Evolutionary conservation across 2,888 invertebrate genomes (phyloP).

Genomic region (Argynnis bischoffii): DNA sequence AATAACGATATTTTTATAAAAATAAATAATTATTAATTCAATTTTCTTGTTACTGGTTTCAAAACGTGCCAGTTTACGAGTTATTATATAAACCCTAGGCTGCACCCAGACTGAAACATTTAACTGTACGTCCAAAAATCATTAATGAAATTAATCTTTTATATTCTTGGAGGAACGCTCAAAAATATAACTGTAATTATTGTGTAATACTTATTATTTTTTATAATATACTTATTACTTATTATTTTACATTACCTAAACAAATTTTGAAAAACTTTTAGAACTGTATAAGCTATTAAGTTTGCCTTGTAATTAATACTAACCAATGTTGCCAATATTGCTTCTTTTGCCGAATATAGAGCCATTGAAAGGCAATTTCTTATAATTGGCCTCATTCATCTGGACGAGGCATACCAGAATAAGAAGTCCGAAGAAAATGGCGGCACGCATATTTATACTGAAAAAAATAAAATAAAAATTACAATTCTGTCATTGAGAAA

Average conservation of each 20-base stretch:
- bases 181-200: too few species aligned
- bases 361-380: conserved; percentile 95
- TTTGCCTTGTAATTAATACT: conserved; percentile 32
- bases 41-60: neutral
- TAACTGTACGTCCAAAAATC: too few species aligned
- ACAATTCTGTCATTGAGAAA: neutral
- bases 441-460: conserved; percentile 45
- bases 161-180: too few species aligned
- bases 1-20: neutral
- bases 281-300: neutral
- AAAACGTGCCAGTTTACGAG: too few species aligned
- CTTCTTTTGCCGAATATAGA: conserved; percentile 95
- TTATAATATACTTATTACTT: too few species aligned
- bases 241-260: too few species aligned
- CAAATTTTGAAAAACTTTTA: too few species aligned
- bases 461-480: conserved; percentile 14
- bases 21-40: neutral
- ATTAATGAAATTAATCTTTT: too few species aligned
- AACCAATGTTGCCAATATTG: conserved; percentile 77
- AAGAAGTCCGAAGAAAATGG: conserved; percentile 45
- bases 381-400: conserved; percentile 85
- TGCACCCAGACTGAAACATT: too few species aligned
- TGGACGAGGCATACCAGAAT: conserved; percentile 66
- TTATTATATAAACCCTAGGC: too few species aligned
- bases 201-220: too few species aligned